A percentile compares a stretch with the other conserved stretches of the same genome.
These are phyloP conservation scores for Florisuga fusca DNA, from an alignment of 2,797 vertebrate genomes.

Conservation along the genomic window DNA sequence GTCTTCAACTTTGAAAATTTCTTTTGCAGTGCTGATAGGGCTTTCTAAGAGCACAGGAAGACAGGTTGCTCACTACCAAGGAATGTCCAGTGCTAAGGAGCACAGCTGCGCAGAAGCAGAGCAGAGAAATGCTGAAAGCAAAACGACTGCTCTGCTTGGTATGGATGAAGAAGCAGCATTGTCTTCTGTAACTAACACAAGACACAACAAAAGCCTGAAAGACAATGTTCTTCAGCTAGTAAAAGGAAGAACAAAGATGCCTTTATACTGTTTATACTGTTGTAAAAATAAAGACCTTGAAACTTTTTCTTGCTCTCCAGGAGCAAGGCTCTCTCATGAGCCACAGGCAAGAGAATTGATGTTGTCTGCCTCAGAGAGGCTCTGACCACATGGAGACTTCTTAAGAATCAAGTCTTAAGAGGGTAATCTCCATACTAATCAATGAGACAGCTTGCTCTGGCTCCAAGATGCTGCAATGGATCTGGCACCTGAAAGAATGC, in stretches of 20 bases:
- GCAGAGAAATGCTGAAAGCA: not conserved
- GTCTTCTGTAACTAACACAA: not conserved
- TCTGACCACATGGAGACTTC: not conserved
- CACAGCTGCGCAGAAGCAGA: not conserved
- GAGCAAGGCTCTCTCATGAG: not conserved
- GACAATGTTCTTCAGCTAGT: not conserved
- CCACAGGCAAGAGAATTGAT: not conserved
- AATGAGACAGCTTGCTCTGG: not conserved
- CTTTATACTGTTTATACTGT: not conserved
- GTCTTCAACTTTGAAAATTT: not conserved
- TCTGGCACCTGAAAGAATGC: constrained; percentile 16
- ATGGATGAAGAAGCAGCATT: not conserved
- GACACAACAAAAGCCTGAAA: not conserved
- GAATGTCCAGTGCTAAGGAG: not conserved
- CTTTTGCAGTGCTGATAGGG: not conserved
- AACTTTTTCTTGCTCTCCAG: not conserved
- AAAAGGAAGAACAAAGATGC: not conserved
- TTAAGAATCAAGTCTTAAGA: not conserved
- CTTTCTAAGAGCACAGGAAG: not conserved
- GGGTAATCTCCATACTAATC: not conserved
- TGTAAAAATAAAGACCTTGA: not conserved
- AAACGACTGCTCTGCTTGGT: not conserved
- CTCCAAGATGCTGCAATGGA: not conserved
- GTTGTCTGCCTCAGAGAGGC: not conserved
- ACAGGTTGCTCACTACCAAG: not conserved